Percentiles rank a stretch among this genome's conserved stretches.
These are phyloP conservation scores for Thalassophryne amazonica DNA, from an alignment of 2,797 vertebrate genomes.

Conservation along the genomic window DNA sequence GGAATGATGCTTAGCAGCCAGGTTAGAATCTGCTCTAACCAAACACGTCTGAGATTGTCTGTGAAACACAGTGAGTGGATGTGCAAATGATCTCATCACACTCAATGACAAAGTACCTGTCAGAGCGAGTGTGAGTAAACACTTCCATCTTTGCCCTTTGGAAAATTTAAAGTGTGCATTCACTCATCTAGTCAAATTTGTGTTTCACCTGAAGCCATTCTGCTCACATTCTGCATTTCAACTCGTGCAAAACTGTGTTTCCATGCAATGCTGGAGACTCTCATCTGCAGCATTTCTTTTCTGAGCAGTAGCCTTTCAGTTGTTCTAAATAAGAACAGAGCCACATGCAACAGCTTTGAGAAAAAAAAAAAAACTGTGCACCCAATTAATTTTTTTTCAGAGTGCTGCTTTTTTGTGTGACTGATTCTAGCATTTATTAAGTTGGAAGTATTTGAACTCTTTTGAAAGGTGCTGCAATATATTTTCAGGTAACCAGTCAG, in stretches of 20 bases:
- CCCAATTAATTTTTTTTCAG: neutral
- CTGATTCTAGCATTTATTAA: no score
- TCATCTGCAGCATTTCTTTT: neutral
- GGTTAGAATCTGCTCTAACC: conserved; percentile 11
- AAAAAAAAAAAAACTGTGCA: no score
- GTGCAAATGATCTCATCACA: conserved; percentile 11
- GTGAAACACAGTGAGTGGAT: conserved; percentile 4
- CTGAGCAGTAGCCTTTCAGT: neutral
- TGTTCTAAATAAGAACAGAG: no score
- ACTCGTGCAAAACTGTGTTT: neutral
- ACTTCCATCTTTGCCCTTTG: neutral
- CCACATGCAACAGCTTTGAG: no score
- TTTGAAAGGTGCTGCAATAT: no score
- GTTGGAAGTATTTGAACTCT: no score
- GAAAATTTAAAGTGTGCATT: neutral
- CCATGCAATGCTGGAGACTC: neutral
- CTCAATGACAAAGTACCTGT: conserved; percentile 6
- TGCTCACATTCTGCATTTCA: neutral
- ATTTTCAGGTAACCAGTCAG: no score
- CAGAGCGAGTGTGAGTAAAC: conserved; percentile 12
- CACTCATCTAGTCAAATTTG: neutral
- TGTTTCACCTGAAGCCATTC: neutral
- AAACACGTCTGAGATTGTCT: conserved; percentile 3
- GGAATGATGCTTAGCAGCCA: conserved; percentile 1
- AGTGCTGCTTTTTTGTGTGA: no score